A percentile compares a stretch with the other conserved stretches of the same genome.
These are phyloP conservation scores for Pseudobourletiella spinata DNA, from an alignment of 1,140 invertebrate genomes.

Conservation along the genomic window DNA sequence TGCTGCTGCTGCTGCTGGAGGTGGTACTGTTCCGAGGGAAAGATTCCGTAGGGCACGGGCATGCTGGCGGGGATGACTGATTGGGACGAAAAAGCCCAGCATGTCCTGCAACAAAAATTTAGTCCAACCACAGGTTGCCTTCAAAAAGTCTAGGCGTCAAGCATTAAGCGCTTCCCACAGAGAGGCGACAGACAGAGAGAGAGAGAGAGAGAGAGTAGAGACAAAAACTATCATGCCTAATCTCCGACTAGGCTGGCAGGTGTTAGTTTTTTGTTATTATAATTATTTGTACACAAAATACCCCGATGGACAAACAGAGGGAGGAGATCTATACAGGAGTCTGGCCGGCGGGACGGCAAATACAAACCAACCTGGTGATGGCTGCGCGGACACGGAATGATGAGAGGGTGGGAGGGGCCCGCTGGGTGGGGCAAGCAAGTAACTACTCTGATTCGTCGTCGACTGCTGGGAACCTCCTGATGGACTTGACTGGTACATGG, in stretches of 20 bases:
- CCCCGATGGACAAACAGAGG: no score
- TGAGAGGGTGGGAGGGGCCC: slow-evolving; percentile 19
- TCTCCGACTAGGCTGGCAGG: no score
- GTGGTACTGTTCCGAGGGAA: slow-evolving; percentile 23
- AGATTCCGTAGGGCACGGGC: slow-evolving; percentile 33
- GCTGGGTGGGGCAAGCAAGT: slow-evolving; percentile 13
- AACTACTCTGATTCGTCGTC: slow-evolving; percentile 12
- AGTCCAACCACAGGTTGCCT: slow-evolving; percentile 34
- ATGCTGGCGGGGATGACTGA: slow-evolving; percentile 36
- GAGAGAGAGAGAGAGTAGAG: no score
- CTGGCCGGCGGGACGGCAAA: slow-evolving; percentile 24
- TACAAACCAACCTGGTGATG: slow-evolving; percentile 37
- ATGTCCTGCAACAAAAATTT: slow-evolving; percentile 32
- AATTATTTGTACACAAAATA: no score
- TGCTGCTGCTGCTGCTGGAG: slow-evolving; percentile 23
- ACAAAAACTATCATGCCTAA: no score
- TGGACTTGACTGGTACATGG: slow-evolving; percentile 21
- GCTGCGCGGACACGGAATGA: slow-evolving; percentile 27
- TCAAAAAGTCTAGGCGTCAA: slow-evolving; percentile 6
- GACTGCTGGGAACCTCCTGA: slow-evolving; percentile 4
- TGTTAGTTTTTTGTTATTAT: no score
- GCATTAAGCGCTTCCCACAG: no score
- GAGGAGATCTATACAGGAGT: no score
- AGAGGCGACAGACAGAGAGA: no score
- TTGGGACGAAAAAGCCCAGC: slow-evolving; percentile 37